phyloP scores from a whole-genome alignment of 2,113 vertebrate genomes.

The Amazona guildingii region DNA sequence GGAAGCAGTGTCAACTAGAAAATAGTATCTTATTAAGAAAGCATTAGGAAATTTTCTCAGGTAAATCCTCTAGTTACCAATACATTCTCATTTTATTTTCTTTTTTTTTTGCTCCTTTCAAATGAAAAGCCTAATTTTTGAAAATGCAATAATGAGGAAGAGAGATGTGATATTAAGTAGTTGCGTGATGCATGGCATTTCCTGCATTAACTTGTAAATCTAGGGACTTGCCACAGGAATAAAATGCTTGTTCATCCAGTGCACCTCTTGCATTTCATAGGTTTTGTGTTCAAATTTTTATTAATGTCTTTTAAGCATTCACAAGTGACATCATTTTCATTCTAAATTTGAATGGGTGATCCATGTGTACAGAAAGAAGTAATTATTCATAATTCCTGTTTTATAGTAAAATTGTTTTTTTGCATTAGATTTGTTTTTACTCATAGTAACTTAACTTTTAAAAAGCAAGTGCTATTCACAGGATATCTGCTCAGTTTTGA shows the following conservation, averaged over 20 bases:
- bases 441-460: not conserved
- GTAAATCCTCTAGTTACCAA: not conserved
- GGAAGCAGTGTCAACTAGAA: not conserved
- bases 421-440: not conserved
- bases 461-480: not conserved
- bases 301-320: not conserved
- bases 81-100: not conserved
- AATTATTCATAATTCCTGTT: not conserved
- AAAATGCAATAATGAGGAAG: not conserved
- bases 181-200: not conserved
- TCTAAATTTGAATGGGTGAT: not conserved
- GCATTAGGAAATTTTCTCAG: not conserved
- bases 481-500: not conserved
- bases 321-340: not conserved
- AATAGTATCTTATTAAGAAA: conserved; percentile 15
- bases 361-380: not conserved
- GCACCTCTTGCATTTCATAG: not conserved
- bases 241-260: not conserved
- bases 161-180: not conserved
- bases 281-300: not conserved
- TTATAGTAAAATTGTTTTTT: not conserved
- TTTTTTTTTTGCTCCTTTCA: not conserved
- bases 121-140: not conserved
- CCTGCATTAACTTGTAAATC: not conserved
- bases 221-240: not conserved